Evolutionary conservation across 23 tunicate species (phyloP).

Genomic region (Clavelina lepadiformis): DNA sequence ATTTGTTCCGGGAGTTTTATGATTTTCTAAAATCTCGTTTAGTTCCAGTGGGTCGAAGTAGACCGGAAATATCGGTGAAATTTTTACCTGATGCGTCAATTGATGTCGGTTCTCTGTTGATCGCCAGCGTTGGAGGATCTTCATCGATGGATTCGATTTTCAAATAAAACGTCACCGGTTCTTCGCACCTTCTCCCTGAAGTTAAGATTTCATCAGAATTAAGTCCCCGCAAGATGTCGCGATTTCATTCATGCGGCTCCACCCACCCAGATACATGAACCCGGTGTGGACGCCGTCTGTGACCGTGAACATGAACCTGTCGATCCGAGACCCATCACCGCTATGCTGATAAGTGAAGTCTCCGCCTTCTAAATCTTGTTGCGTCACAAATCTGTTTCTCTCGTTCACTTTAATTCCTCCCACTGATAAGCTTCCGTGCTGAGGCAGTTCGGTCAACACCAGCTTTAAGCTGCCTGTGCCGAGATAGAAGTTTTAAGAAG

Average conservation of each 20-base stretch:
- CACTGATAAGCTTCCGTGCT: slow-evolving; percentile 50
- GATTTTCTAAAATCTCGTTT: too few relatives aligned
- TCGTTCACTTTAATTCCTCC: slow-evolving; percentile 1
- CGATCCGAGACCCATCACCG: slow-evolving; percentile 50
- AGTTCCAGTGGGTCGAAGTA: not conserved
- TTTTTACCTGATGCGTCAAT: slow-evolving; percentile 52
- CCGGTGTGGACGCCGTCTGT: slow-evolving; percentile 70
- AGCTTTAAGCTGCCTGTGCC: slow-evolving; percentile 39
- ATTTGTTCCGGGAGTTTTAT: too few relatives aligned
- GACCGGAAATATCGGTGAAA: not conserved
- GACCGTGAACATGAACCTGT: slow-evolving; percentile 68
- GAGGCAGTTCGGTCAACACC: slow-evolving; percentile 27
- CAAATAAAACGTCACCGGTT: slow-evolving; percentile 40
- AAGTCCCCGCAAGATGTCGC: not conserved
- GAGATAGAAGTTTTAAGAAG: slow-evolving; percentile 1
- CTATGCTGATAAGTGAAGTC: slow-evolving; percentile 61
- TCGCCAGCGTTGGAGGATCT: slow-evolving; percentile 42
- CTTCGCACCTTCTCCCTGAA: slow-evolving; percentile 4
- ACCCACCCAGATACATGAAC: slow-evolving; percentile 53
- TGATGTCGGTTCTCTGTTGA: slow-evolving; percentile 23
- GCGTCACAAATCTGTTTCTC: slow-evolving; percentile 12
- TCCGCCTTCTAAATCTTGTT: slow-evolving; percentile 28
- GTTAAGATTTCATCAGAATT: not conserved
- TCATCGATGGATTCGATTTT: slow-evolving; percentile 62
- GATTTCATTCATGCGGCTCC: not conserved